Evolutionary conservation across 2,888 invertebrate genomes (phyloP).

Genomic region (Patella pellucida): DNA sequence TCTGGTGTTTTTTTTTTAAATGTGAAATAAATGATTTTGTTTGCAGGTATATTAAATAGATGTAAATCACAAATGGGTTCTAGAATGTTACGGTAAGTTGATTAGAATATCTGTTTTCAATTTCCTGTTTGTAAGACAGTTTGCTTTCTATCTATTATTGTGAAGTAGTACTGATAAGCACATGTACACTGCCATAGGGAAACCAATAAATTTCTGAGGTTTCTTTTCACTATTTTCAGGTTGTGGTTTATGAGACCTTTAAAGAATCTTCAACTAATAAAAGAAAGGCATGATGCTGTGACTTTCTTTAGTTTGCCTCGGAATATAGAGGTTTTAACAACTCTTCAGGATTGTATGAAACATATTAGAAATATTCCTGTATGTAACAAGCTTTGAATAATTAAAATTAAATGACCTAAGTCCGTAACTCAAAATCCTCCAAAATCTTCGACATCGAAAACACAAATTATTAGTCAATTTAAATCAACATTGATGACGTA

Average conservation of each 20-base stretch:
- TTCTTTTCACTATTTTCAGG: slow-evolving; percentile 73
- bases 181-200: no score
- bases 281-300: slow-evolving; percentile 80
- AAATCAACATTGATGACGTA: no score
- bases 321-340: slow-evolving; percentile 77
- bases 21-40: no score
- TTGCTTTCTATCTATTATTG: no score
- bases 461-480: no score
- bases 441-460: no score
- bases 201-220: no score
- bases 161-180: no score
- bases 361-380: slow-evolving; percentile 78
- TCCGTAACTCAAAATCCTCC: no score
- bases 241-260: slow-evolving; percentile 81
- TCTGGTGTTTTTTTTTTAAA: neutral
- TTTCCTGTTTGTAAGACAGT: no score
- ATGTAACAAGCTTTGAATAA: slow-evolving; percentile 50
- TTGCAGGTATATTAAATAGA: slow-evolving; percentile 76
- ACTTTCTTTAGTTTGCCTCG: slow-evolving; percentile 78
- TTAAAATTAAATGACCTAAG: no score
- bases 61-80: slow-evolving; percentile 82
- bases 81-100: slow-evolving; percentile 76
- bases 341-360: slow-evolving; percentile 77
- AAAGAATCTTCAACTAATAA: slow-evolving; percentile 76
- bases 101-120: neutral